Percentiles rank a stretch among this genome's conserved stretches.
phyloP scores from a whole-genome alignment of 2,113 vertebrate species.

The Dipodomys ordii region DNA sequence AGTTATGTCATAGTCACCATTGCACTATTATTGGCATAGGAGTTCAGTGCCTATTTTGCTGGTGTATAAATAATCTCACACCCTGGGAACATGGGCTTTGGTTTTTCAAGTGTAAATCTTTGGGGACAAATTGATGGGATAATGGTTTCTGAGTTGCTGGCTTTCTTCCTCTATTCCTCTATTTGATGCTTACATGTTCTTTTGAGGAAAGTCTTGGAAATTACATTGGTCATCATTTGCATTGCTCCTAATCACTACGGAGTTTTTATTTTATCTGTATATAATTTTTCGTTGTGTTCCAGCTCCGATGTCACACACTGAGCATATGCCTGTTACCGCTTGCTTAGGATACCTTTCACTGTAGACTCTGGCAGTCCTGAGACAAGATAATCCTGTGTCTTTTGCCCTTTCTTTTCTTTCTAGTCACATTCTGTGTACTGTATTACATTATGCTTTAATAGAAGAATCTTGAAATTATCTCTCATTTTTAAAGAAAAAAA shows the following conservation, averaged over 20 bases:
- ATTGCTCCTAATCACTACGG: conserved; percentile 3
- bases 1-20: conserved; percentile 33
- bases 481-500: conserved; percentile 27
- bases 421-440: not conserved
- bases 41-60: conserved; percentile 45
- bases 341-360: not conserved
- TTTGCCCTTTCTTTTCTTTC: conserved; percentile 13
- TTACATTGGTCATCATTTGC: conserved; percentile 20
- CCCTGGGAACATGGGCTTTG: conserved; percentile 28
- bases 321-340: conserved; percentile 20
- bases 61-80: conserved; percentile 58
- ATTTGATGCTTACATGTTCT: not conserved
- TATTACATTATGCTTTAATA: not conserved
- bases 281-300: conserved; percentile 31
- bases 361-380: conserved; percentile 2
- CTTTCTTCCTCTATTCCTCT: conserved; percentile 20
- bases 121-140: not conserved
- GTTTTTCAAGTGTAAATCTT: conserved; percentile 53
- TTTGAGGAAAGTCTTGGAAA: conserved; percentile 49
- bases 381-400: conserved; percentile 7
- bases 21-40: conserved; percentile 51
- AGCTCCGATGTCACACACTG: conserved; percentile 17
- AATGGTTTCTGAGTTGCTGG: conserved; percentile 33
- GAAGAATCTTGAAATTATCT: not conserved
- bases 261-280: conserved; percentile 58